phyloP scores from a whole-genome alignment of 2,113 vertebrate species.

The Psilopogon haemacephalus region DNA sequence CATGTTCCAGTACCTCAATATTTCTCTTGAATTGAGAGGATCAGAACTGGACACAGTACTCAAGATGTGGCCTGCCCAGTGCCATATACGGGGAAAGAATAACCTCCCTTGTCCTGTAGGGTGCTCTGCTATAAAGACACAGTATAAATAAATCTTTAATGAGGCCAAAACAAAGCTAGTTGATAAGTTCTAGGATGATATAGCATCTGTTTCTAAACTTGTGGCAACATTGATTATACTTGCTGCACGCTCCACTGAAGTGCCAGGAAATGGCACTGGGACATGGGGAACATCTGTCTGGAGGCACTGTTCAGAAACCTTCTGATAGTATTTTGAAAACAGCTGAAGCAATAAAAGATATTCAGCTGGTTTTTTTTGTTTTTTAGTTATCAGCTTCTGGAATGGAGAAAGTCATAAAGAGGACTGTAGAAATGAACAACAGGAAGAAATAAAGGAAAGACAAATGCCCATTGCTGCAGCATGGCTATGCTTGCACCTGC shows the following conservation, averaged over 20 bases:
- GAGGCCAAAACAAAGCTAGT: neutral
- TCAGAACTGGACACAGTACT: too few relatives aligned
- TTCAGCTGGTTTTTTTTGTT: neutral
- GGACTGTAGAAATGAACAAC: neutral
- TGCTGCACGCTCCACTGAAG: neutral
- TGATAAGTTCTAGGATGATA: neutral
- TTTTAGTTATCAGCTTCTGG: neutral
- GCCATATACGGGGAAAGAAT: too few relatives aligned
- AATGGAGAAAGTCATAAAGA: neutral
- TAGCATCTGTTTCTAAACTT: neutral
- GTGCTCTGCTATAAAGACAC: neutral
- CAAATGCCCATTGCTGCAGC: neutral
- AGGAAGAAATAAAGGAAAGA: slow-evolving; percentile 1
- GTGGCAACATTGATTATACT: neutral
- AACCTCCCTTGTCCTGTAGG: too few relatives aligned
- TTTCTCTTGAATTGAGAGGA: too few relatives aligned
- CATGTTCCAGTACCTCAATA: too few relatives aligned
- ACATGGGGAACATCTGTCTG: neutral
- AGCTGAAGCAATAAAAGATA: neutral
- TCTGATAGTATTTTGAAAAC: neutral
- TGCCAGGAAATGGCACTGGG: neutral
- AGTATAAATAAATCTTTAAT: neutral
- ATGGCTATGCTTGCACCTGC: neutral
- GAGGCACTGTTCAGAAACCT: neutral
- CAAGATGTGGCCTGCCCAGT: too few relatives aligned